Percentiles rank a stretch among this genome's conserved stretches.
These are phyloP conservation scores for Stercorarius parasiticus DNA, from an alignment of 2,113 vertebrate genomes.

Conservation along the genomic window DNA sequence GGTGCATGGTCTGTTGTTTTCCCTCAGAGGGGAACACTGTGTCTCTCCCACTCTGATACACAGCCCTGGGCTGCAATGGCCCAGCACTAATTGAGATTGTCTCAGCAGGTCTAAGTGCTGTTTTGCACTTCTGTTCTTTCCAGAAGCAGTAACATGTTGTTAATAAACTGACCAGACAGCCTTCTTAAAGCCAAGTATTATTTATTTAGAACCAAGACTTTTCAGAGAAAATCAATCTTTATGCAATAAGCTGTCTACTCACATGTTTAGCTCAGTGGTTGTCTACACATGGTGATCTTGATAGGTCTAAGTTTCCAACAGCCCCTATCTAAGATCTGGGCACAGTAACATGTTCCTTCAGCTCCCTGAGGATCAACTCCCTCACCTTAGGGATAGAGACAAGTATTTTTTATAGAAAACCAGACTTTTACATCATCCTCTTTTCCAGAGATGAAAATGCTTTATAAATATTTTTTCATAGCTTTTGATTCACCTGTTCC, in stretches of 20 bases:
- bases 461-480: background rate
- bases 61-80: background rate
- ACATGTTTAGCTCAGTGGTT: background rate
- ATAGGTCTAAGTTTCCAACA: background rate
- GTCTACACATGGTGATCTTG: background rate
- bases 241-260: background rate
- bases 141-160: background rate
- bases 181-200: background rate
- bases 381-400: background rate
- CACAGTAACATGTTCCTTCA: background rate
- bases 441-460: background rate
- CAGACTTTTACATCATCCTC: background rate
- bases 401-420: background rate
- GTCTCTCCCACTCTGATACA: background rate
- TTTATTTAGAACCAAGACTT: background rate
- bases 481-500: background rate
- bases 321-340: background rate
- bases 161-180: constrained; percentile 8
- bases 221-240: constrained; percentile 28
- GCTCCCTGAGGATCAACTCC: background rate
- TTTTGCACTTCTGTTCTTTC: background rate
- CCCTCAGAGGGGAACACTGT: background rate
- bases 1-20: background rate
- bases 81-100: background rate
- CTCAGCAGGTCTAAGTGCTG: background rate